phyloP scores from a whole-genome alignment of 1,140 invertebrate species.

The Drosophila punjabiensis region DNA sequence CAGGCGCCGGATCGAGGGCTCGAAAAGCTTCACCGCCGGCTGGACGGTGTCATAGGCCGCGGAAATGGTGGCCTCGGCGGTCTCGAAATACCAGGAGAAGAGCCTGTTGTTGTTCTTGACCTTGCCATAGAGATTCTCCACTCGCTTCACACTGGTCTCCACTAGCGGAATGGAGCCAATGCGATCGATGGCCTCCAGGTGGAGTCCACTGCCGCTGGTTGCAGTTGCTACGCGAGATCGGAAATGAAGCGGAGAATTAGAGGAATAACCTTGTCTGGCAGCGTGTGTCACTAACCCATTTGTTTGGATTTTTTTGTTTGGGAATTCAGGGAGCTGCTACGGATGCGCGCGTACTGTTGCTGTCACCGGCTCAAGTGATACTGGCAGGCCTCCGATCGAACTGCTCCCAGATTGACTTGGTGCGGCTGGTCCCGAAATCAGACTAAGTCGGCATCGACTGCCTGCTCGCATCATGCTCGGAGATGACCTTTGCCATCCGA shows the following conservation, averaged over 20 bases:
- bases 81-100: slow-evolving; percentile 90
- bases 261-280: not conserved
- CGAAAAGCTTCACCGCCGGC: slow-evolving; percentile 89
- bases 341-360: slow-evolving; percentile 25
- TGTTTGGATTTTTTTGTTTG: slow-evolving; percentile 2
- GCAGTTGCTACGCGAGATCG: slow-evolving; percentile 53
- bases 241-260: slow-evolving; percentile 1
- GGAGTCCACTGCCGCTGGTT: slow-evolving; percentile 69
- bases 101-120: slow-evolving; percentile 89
- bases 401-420: slow-evolving; percentile 35
- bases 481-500: slow-evolving; percentile 61
- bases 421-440: slow-evolving; percentile 34
- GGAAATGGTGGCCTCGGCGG: slow-evolving; percentile 89
- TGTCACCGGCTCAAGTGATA: slow-evolving; percentile 38
- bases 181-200: slow-evolving; percentile 88
- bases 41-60: slow-evolving; percentile 89
- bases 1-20: slow-evolving; percentile 89
- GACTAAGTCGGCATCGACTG: slow-evolving; percentile 48
- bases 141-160: slow-evolving; percentile 89
- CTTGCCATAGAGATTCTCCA: slow-evolving; percentile 89
- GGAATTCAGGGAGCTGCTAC: not conserved
- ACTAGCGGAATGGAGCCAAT: slow-evolving; percentile 90
- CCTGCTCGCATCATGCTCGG: slow-evolving; percentile 47
- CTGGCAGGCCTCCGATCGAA: slow-evolving; percentile 25
- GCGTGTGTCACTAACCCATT: slow-evolving; percentile 62